phyloP scores from a whole-genome alignment of 2,888 invertebrate genomes.

The Subacronicta megacephala region DNA sequence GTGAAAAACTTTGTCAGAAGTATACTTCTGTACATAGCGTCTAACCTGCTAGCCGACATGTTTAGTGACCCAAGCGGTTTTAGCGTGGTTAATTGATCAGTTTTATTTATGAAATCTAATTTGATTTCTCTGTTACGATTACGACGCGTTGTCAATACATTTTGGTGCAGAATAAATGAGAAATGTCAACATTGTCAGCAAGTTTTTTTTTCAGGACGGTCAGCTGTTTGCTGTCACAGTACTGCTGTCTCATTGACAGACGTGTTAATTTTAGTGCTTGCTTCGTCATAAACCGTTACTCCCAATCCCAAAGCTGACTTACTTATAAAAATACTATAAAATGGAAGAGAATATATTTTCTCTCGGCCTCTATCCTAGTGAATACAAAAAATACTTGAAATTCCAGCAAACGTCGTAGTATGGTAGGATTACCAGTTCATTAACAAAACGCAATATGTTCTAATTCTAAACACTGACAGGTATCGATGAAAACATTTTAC shows the following conservation, averaged over 20 bases:
- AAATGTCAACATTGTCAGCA: conserved; percentile 60
- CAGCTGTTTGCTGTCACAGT: conserved; percentile 57
- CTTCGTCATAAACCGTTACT: no score
- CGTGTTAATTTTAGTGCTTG: conserved; percentile 1
- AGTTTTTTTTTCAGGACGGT: conserved; percentile 50
- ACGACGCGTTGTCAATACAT: conserved; percentile 67
- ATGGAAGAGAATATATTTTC: no score
- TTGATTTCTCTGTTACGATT: conserved; percentile 45
- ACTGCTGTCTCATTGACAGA: not conserved
- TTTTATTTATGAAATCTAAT: conserved; percentile 53
- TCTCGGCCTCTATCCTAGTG: no score
- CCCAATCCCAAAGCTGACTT: no score
- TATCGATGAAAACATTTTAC: no score
- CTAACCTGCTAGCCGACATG: conserved; percentile 91
- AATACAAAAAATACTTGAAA: no score
- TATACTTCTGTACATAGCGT: conserved; percentile 95
- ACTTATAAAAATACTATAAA: no score
- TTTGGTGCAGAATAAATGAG: conserved; percentile 58
- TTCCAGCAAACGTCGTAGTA: no score
- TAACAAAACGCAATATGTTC: no score
- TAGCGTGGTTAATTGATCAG: conserved; percentile 42
- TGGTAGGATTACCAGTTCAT: no score
- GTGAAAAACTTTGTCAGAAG: conserved; percentile 97
- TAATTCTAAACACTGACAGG: no score
- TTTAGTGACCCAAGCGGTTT: conserved; percentile 62